Base-by-base conservation (phyloP, 2,797 vertebrate genomes). In the Melanotaenia trifasciata region DNA sequence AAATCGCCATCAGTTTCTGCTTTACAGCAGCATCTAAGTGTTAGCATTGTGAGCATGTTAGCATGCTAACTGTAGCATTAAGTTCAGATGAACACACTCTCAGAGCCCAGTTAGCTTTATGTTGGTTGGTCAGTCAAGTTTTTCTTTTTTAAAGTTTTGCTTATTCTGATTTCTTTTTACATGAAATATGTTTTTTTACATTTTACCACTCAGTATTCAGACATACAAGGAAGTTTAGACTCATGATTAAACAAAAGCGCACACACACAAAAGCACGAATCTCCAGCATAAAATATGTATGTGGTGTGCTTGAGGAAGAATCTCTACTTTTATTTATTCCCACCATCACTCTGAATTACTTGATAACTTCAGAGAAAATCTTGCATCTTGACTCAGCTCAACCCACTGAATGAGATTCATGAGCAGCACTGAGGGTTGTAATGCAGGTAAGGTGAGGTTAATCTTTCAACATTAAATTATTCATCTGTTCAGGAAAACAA, bases 401-500 rank as follows among this genome's bases (percentile, higher is more conserved):
- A 74, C 81, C 76, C 61, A 18, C 70, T 56, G 66, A 83, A 81
- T 82, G 65, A 57, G 50, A 80, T 66, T 70, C 76, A 74, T 30
- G 51, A 79, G 66, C 36, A 69, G 64, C 43, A 65, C 76, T 64
- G n/a, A 51, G 64, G 53, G 59, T 74, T 64, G 58, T 64, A 67
- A 79, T 58, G 74, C 78, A 51, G 71, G 64, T 35, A 26, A 54
- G 66, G 56, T 83, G 7, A 65, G 40, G 40, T 70, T 79, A 75
- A 56, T 81, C 62, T 76, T 73, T 79, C 60, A 75, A 70, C 58
- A 61, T 56, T 79, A 72, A 85, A 87, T 89, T 82, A 89, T 89
- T 86, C 85, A 89, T 84, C 65, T 68, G 32, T 59, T 78, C 59
- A 51, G 72, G 66, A 89, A 86, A 80, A 87, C 72, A 83, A 75